These are phyloP conservation scores for Heliconius charithonia DNA, from an alignment of 2,888 invertebrate genomes.

Conservation along the genomic window DNA sequence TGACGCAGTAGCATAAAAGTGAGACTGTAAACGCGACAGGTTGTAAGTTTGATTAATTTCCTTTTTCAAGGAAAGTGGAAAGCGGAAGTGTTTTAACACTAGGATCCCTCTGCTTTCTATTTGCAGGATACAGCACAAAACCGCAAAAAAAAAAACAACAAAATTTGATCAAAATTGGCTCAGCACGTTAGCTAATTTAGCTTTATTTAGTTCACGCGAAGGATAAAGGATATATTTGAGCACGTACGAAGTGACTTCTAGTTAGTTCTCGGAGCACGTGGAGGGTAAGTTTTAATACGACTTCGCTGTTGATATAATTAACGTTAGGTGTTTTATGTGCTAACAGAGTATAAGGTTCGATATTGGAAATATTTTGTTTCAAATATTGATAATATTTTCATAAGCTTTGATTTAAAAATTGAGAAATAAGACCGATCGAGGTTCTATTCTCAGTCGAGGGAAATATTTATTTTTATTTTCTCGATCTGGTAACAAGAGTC, in stretches of 20 bases:
- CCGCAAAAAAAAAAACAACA: no score
- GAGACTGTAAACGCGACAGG: no score
- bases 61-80: no score
- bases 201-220: constrained; percentile 2
- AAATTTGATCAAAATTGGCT: neutral
- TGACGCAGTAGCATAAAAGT: no score
- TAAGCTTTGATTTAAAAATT: neutral
- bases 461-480: neutral
- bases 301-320: constrained; percentile 15
- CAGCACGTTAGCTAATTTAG: neutral
- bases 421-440: no score
- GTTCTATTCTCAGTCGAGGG: neutral
- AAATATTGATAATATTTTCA: neutral
- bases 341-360: neutral
- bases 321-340: constrained; percentile 1
- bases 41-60: no score
- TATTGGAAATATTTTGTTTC: neutral
- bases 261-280: constrained; percentile 26
- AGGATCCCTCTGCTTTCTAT: no score
- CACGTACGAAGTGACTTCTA: constrained; percentile 27
- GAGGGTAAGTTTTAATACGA: constrained; percentile 31
- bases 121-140: no score
- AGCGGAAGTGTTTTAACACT: no score
- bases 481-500: neutral
- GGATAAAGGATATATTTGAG: constrained; percentile 11